These are phyloP conservation scores for Erethizon dorsatum DNA, from an alignment of 2,797 vertebrate genomes.

Conservation along the genomic window DNA sequence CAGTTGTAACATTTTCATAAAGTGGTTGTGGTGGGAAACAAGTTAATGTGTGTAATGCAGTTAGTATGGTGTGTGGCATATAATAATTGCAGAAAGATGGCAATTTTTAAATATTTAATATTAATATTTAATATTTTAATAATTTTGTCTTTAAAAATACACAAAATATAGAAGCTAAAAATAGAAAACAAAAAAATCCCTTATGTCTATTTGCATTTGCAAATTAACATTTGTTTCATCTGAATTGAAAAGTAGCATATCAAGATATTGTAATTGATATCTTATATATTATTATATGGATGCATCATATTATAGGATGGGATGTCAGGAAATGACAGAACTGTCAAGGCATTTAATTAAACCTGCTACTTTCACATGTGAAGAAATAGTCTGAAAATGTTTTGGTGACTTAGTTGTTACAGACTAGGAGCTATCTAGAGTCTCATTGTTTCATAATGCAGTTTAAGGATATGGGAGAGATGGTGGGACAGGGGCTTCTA, in stretches of 20 bases:
- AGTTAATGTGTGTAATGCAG: background rate
- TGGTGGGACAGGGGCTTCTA: background rate
- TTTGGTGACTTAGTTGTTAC: background rate
- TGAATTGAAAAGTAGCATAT: background rate
- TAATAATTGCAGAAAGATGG: slow-evolving; percentile 8
- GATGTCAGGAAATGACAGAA: background rate
- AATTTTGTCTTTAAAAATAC: slow-evolving; percentile 7
- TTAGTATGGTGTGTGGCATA: background rate
- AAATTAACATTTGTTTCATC: background rate
- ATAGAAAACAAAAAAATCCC: background rate
- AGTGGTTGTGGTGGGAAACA: background rate
- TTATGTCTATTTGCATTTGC: background rate
- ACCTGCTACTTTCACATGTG: background rate
- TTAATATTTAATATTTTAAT: background rate
- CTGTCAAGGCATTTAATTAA: background rate
- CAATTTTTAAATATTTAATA: background rate
- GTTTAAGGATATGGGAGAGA: background rate
- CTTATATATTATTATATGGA: background rate
- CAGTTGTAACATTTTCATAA: background rate
- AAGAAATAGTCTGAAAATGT: background rate
- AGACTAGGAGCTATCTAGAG: background rate
- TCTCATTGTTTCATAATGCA: background rate
- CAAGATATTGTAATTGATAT: background rate
- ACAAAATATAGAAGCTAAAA: slow-evolving; percentile 38
- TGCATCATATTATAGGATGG: background rate